These are phyloP conservation scores for Hemicordylus capensis DNA, from an alignment of 2,113 vertebrate genomes.

Conservation along the genomic window DNA sequence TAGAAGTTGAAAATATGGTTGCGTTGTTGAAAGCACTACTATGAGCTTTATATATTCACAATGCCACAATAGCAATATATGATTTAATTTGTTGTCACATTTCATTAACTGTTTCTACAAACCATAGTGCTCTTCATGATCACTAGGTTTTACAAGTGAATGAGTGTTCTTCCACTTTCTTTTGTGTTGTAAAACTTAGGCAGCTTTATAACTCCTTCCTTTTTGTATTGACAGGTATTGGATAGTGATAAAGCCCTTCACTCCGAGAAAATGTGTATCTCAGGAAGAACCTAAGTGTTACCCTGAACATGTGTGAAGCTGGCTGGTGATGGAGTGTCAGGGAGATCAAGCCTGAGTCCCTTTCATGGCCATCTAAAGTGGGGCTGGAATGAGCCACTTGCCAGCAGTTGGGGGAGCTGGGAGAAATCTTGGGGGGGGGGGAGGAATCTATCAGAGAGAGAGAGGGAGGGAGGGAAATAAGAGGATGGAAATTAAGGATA, in stretches of 20 bases:
- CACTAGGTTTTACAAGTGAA: too few relatives aligned
- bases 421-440: not conserved
- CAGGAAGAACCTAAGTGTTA: not conserved
- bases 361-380: not conserved
- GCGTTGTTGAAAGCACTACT: too few relatives aligned
- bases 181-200: too few relatives aligned
- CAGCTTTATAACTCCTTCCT: too few relatives aligned
- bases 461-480: not conserved
- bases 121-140: too few relatives aligned
- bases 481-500: not conserved
- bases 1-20: too few relatives aligned
- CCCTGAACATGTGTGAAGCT: too few relatives aligned
- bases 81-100: not conserved
- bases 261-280: not conserved
- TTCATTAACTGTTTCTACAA: not conserved
- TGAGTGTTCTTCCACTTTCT: too few relatives aligned
- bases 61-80: not conserved
- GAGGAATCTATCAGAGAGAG: too few relatives aligned
- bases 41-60: too few relatives aligned
- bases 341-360: not conserved
- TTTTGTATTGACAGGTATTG: not conserved
- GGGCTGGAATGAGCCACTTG: too few relatives aligned
- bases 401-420: not conserved
- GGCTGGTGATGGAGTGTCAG: too few relatives aligned
- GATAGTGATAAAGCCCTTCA: not conserved